Conservation (phyloP, 2,797 vertebrate species). For the Apodemus agrarius region DNA sequence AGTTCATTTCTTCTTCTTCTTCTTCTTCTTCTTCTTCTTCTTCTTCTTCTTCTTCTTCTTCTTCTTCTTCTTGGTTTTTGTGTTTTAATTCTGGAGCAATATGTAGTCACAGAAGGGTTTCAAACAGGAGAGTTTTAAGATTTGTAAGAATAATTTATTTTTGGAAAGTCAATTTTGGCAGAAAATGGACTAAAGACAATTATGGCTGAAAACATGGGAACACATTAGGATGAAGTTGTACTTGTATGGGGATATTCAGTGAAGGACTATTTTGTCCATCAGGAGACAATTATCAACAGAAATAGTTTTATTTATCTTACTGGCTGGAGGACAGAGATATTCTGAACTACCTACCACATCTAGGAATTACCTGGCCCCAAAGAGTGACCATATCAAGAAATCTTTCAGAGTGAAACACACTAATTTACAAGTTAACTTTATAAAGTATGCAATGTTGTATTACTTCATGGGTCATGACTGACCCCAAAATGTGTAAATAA, state of each 20-base stretch:
- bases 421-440: neutral
- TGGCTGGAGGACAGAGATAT: neutral
- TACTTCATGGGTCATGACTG: neutral
- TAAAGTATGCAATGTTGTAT: neutral
- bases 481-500: neutral
- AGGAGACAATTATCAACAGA: neutral
- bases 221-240: neutral
- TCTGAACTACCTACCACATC: neutral
- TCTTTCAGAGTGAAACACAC: no score
- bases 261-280: neutral
- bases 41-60: neutral
- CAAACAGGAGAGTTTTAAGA: neutral
- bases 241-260: neutral
- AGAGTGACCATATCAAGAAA: neutral
- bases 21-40: no score
- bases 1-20: neutral
- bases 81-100: neutral
- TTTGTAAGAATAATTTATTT: constrained; percentile 4
- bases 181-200: constrained; percentile 16
- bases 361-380: neutral
- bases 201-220: neutral
- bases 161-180: constrained; percentile 44
- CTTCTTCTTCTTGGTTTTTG: neutral
- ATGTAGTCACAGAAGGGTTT: neutral
- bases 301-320: neutral